phyloP scores from a whole-genome alignment of 2,113 vertebrate species.

The Muntiacus reevesi region DNA sequence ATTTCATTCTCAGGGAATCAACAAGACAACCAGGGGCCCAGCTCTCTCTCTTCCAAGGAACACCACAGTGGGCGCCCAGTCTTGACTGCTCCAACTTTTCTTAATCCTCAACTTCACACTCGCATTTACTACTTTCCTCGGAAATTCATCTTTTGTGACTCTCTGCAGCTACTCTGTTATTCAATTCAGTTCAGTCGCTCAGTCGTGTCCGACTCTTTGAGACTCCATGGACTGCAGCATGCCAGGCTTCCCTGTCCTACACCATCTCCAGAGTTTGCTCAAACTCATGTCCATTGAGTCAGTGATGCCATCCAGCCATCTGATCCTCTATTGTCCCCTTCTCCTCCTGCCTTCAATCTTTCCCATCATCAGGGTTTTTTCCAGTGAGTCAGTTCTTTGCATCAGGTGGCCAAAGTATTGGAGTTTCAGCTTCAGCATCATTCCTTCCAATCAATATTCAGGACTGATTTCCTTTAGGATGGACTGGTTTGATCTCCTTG shows the following conservation, averaged over 20 bases:
- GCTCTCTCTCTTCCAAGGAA: not conserved
- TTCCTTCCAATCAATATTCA: not conserved
- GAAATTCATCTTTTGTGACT: not conserved
- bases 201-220: fast-evolving
- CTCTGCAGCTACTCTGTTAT: slow-evolving; percentile 10
- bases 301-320: not conserved
- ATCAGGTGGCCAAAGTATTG: not conserved
- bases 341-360: not conserved
- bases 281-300: not conserved
- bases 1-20: not conserved
- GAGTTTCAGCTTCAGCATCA: not conserved
- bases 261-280: not conserved
- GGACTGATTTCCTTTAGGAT: not conserved
- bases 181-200: not conserved
- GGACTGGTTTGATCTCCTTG: not conserved
- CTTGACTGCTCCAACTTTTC: not conserved
- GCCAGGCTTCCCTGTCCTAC: not conserved
- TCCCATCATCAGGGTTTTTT: not conserved
- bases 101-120: not conserved
- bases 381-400: not conserved
- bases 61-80: not conserved
- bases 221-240: not conserved
- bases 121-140: not conserved
- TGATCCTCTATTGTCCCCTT: not conserved
- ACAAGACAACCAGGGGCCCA: not conserved